Evolutionary conservation across 2,113 vertebrate genomes (phyloP).

Genomic region (Narcine bancroftii): DNA sequence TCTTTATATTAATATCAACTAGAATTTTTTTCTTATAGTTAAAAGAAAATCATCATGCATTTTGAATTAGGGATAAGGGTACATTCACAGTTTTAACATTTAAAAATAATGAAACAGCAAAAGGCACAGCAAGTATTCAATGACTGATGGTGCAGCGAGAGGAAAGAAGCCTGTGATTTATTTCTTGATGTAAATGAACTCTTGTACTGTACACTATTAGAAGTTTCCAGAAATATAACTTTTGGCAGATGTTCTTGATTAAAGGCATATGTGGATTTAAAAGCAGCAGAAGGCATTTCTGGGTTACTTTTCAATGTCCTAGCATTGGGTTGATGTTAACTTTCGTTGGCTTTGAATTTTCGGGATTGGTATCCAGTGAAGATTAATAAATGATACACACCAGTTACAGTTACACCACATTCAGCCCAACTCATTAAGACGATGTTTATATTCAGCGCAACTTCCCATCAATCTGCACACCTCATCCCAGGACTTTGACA

Average conservation of each 20-base stretch:
- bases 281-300: slow-evolving; percentile 8
- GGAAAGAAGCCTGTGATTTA: slow-evolving; percentile 25
- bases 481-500: neutral
- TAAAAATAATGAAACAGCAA: neutral
- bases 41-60: neutral
- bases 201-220: slow-evolving; percentile 22
- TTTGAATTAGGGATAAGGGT: neutral
- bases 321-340: neutral
- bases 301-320: neutral
- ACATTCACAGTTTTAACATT: neutral
- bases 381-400: neutral
- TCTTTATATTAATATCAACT: neutral
- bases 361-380: neutral
- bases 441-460: neutral
- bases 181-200: slow-evolving; percentile 11
- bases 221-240: slow-evolving; percentile 31
- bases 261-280: slow-evolving; percentile 21
- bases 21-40: neutral
- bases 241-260: slow-evolving; percentile 32
- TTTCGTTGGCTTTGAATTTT: neutral
- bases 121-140: slow-evolving; percentile 18
- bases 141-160: neutral
- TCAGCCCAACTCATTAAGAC: neutral
- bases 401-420: neutral
- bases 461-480: neutral